Conservation (phyloP, 2,888 invertebrate genomes). For the Dynastes grantii region DNA sequence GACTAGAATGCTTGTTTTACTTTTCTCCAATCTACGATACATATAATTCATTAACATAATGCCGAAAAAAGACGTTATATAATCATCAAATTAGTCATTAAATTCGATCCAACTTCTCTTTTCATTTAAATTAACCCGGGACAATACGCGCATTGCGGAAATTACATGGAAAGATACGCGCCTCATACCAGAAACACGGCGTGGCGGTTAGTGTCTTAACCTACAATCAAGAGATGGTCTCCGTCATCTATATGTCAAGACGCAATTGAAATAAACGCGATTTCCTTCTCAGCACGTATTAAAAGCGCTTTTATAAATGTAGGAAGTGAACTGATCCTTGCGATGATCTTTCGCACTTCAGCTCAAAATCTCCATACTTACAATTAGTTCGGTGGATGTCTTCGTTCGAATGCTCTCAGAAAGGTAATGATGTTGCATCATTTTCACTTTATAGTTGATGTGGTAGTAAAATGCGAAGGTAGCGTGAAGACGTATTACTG, state of each 20-base stretch:
- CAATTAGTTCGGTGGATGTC: not conserved
- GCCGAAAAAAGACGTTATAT: not conserved
- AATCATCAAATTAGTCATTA: not conserved
- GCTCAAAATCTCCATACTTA: not conserved
- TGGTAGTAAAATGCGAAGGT: too few species aligned
- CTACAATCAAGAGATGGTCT: not conserved
- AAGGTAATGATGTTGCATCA: not conserved
- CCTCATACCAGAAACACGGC: not conserved
- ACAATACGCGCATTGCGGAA: not conserved
- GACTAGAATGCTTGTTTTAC: not conserved
- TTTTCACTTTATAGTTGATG: not conserved
- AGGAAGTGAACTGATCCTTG: not conserved
- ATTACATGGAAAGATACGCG: slow-evolving; percentile 3
- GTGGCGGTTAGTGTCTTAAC: not conserved
- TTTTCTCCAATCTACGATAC: not conserved
- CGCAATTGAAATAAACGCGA: not conserved
- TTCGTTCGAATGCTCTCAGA: not conserved
- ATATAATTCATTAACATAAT: not conserved
- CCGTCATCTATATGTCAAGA: not conserved
- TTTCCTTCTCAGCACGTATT: not conserved
- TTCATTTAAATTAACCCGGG: not conserved
- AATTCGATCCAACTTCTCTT: not conserved
- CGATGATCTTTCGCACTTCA: slow-evolving; percentile 8
- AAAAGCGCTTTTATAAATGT: not conserved
- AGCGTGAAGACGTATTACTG: too few species aligned